These are phyloP conservation scores for Microplitis manilae DNA, from an alignment of 2,888 invertebrate species.

Conservation along the genomic window DNA sequence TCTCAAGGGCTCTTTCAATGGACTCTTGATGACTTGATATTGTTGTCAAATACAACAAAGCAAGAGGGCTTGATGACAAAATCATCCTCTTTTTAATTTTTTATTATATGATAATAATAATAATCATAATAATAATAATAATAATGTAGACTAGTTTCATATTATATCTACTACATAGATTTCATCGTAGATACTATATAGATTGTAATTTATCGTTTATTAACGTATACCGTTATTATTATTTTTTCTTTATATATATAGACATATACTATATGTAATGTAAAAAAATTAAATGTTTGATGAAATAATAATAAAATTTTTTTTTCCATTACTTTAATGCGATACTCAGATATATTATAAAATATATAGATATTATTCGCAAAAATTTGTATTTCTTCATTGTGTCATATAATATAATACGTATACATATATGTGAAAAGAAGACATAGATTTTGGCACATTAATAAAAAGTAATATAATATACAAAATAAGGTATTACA, in stretches of 20 bases:
- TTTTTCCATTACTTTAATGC: too few species aligned
- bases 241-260: not conserved
- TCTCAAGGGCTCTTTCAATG: constrained; percentile 59
- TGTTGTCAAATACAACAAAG: constrained; percentile 49
- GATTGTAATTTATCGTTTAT: not conserved
- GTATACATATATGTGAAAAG: constrained; percentile 4
- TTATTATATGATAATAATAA: not conserved
- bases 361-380: not conserved
- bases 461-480: constrained; percentile 7
- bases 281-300: not conserved
- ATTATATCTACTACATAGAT: not conserved
- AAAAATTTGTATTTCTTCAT: constrained; percentile 6
- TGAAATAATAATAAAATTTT: not conserved
- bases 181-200: not conserved
- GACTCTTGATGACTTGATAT: constrained; percentile 67
- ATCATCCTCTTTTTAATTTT: constrained; percentile 19
- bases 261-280: not conserved
- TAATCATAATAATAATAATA: not conserved
- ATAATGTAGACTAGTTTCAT: not conserved
- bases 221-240: not conserved
- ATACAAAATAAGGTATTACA: constrained; percentile 4
- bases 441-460: constrained; percentile 24
- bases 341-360: too few species aligned
- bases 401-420: constrained; percentile 26
- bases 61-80: constrained; percentile 18